These are phyloP conservation scores for Drosophila putrida DNA, from an alignment of 2,888 invertebrate species.

Conservation along the genomic window DNA sequence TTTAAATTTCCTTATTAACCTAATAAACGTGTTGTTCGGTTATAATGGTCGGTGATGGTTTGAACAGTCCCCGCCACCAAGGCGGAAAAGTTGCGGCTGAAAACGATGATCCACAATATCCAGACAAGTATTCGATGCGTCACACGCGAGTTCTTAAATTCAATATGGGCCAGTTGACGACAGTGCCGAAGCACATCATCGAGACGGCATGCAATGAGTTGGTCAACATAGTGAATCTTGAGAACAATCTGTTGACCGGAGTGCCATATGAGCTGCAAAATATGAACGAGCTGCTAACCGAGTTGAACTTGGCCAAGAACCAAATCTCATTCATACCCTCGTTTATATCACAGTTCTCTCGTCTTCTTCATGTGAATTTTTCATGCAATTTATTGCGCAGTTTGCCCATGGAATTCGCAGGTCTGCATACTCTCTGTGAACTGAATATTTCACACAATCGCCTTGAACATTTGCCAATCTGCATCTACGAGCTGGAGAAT, in stretches of 20 bases:
- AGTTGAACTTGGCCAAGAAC: constrained; percentile 90
- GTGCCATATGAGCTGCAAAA: constrained; percentile 82
- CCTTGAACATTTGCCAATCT: constrained; percentile 88
- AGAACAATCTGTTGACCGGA: constrained; percentile 44
- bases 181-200: constrained; percentile 47
- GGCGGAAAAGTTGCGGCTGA: constrained; percentile 22
- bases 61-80: constrained; percentile 64
- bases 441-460: constrained; percentile 91
- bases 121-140: constrained; percentile 68
- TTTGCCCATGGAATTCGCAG: constrained; percentile 89
- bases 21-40: not conserved
- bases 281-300: constrained; percentile 86
- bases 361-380: constrained; percentile 88
- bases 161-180: constrained; percentile 18
- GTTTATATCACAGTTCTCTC: constrained; percentile 87
- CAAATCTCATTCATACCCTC: constrained; percentile 87
- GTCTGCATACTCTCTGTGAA: constrained; percentile 89
- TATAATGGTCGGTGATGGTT: constrained; percentile 60
- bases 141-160: constrained; percentile 42
- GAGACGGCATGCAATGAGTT: constrained; percentile 49
- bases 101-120: constrained; percentile 10
- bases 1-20: not conserved
- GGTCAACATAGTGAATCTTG: constrained; percentile 56
- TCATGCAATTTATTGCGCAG: constrained; percentile 89
- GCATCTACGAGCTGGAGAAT: constrained; percentile 92